Base-by-base conservation (phyloP, 2,797 vertebrate species). In the Agapornis canus region DNA sequence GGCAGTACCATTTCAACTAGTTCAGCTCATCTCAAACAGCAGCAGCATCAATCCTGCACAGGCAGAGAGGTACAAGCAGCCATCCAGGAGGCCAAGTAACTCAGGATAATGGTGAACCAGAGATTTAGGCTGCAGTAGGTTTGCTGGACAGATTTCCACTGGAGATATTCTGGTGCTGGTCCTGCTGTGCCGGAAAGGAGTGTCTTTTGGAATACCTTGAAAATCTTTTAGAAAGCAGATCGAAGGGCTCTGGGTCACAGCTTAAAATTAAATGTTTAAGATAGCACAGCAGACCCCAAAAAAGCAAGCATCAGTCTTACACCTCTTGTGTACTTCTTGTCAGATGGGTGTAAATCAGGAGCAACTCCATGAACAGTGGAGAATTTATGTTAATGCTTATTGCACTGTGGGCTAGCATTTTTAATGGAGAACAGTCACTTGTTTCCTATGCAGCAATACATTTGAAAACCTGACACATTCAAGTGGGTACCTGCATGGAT, bases 221-320 rank as follows among this genome's bases (percentile, higher is more conserved):
- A 94, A 91, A 76, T 82, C 90, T 63, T 82, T 82, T 59, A 71
- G 45, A 63, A 92, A 68, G 68, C 39, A 88, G 61, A 87, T 42
- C 48, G 57, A 87, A 87, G 65, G 45, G 69, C 70, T 96, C 79
- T 42, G 37, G 77, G 77, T 82, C 83, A 90, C 86, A 93, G 71
- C 45, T 86, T 56, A 32, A 49, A 84, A 66, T 43, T 60, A 69
- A 54, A 39, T 22, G 39, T 84, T 89, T 68, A 77, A 61, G 54
- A 54, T 47, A 66, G 84, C 64, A 72, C 5, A 12, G 66, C 73
- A 95, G 88, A 73, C 16, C 68, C 37, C 75, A 82, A 89, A 37
- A 79, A 89, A 93, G 37, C 83, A 95, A 94, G 81, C 78, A 81
- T 49, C 65, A 86, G 31, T 72, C 73, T 94, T 70, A 79, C 32